phyloP scores from a whole-genome alignment of 2,888 invertebrate genomes.

The Coenonympha arcania region DNA sequence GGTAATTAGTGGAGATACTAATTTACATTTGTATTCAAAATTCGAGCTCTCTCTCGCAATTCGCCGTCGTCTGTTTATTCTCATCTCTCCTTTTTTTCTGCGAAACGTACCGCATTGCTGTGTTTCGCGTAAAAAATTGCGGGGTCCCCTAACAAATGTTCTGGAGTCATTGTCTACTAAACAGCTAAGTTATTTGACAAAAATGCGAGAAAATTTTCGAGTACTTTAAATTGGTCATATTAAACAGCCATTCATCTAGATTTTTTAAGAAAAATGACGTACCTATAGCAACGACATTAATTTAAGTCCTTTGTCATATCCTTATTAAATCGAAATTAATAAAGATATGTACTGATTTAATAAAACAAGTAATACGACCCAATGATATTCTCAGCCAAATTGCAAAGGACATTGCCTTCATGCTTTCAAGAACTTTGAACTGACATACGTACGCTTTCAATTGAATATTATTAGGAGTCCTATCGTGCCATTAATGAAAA shows the following conservation, averaged over 20 bases:
- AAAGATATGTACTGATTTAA: no score
- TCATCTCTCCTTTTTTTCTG: constrained; percentile 63
- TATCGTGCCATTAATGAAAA: constrained; percentile 51
- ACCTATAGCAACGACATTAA: no score
- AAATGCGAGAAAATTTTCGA: constrained; percentile 13
- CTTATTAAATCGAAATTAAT: no score
- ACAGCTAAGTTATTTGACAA: constrained; percentile 34
- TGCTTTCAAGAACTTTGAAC: constrained; percentile 8
- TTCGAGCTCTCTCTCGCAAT: constrained; percentile 71
- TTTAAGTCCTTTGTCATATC: no score
- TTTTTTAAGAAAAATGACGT: no score
- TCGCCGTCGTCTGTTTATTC: constrained; percentile 72
- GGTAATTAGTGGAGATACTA: constrained; percentile 75
- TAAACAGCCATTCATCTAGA: neutral
- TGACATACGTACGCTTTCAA: constrained; percentile 15
- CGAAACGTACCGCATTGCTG: constrained; percentile 71
- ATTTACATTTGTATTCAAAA: constrained; percentile 77
- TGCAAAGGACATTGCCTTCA: neutral
- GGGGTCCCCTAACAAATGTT: constrained; percentile 64
- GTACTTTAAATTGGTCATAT: constrained; percentile 7
- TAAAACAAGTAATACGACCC: no score
- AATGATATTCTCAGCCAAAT: neutral
- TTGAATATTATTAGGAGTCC: constrained; percentile 21
- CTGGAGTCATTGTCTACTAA: constrained; percentile 51
- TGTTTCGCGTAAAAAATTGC: constrained; percentile 72